Evolutionary conservation across 1,140 invertebrate genomes (phyloP), one percentile per base, ranked within the genome.

Genomic region (Zaprionus camerounensis): DNA sequence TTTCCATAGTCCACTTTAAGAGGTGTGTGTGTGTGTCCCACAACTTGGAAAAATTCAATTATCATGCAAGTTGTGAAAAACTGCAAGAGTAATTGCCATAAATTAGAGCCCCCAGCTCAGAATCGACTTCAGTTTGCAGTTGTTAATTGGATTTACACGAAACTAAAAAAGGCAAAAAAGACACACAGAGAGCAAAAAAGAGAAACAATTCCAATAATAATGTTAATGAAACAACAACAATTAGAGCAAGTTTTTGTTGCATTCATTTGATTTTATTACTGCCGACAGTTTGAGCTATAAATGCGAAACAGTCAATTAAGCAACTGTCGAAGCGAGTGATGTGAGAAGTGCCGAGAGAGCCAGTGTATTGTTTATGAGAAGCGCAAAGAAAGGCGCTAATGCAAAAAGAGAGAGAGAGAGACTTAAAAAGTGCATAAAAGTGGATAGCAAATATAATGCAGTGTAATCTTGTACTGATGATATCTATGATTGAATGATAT

Each of bases 261-360:
- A 68, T 49, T 73, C 71, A 59, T 56, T n/a, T 15, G 66, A 73
- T 72, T 80, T 65, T 49, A 76, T 76, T 78, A 82, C 34, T 49
- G 51, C 63, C 44, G 73, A 69, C 63, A 78, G 66, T 56, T 81
- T 38, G 34, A 9, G n/a, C 74, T 76, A 68, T 76, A 71, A 88
- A 76, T 85, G 83, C 69, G 67, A 53, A 56, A 28, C 79, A 77
- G 72, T 82, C 85, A 88, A 86, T 91, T 86, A 91, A 80, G 71
- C 55, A 72, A 90, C 26, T 69, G 17, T n/a, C 56, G 34, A 56
- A 69, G 38, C 59, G 63, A 31, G 55, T 61, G 68, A 24, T 31
- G 24, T 66, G 67, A 56, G 44, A 70, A 49, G 55, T 38, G n/a
- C 17, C 20, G 11, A 72, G 56, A 65, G 36, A 46, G 44, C 57